These are phyloP conservation scores for Tipula helvola DNA, from an alignment of 2,888 invertebrate genomes.

Conservation along the genomic window DNA sequence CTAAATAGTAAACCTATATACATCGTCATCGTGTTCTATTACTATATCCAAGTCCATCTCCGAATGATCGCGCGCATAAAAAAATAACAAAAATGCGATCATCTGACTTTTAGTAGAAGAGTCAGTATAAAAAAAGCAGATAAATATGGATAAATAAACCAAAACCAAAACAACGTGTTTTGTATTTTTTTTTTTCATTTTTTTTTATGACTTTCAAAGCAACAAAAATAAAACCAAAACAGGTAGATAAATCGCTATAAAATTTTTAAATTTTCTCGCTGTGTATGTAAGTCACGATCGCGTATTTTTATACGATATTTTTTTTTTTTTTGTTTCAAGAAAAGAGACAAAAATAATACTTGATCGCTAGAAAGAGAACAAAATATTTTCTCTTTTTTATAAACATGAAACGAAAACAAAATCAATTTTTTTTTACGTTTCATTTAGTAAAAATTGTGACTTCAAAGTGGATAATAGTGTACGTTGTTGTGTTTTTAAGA, in stretches of 20 bases:
- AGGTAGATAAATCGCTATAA: neutral
- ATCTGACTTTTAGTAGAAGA: neutral
- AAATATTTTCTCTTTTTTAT: neutral
- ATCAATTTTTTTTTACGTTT: neutral
- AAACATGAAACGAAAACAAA: neutral
- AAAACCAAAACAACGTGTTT: neutral
- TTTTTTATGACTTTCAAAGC: slow-evolving; percentile 4
- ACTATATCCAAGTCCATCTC: neutral
- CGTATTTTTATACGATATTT: neutral
- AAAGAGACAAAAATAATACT: neutral
- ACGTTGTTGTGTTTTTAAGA: neutral
- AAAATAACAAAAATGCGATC: neutral
- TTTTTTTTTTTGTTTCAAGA: neutral
- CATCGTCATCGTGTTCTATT: neutral
- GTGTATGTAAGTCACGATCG: slow-evolving; percentile 4
- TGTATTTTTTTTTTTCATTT: neutral
- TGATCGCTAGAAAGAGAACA: neutral
- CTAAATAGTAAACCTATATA: neutral
- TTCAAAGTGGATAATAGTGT: neutral
- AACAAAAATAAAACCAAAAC: neutral
- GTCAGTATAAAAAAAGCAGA: neutral
- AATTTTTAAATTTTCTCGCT: neutral
- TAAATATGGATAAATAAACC: neutral
- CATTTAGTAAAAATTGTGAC: neutral
- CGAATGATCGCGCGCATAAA: neutral